Evolutionary conservation across 1,140 invertebrate species (phyloP).

Genomic region (Heliconius himera): DNA sequence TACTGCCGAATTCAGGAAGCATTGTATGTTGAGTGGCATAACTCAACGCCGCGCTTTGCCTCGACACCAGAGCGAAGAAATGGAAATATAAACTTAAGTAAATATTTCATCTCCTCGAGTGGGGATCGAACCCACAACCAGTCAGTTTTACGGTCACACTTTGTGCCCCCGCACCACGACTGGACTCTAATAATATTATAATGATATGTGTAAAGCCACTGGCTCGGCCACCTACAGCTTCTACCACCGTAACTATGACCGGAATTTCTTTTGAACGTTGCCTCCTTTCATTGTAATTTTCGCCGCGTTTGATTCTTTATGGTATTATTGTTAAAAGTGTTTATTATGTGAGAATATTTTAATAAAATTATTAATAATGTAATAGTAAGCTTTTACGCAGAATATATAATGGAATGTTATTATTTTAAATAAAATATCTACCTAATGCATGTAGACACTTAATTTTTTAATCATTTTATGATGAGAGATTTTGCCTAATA

Average conservation of each 20-base stretch:
- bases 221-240: constrained; percentile 14
- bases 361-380: constrained; percentile 10
- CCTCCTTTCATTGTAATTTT: constrained; percentile 12
- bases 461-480: not conserved
- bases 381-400: not conserved
- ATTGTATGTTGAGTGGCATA: too few species aligned
- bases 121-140: too few species aligned
- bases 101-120: too few species aligned
- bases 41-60: too few species aligned
- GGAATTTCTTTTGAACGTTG: constrained; percentile 22
- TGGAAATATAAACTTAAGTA: too few species aligned
- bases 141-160: too few species aligned
- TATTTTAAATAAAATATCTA: constrained; percentile 1
- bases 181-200: constrained; percentile 12
- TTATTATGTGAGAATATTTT: constrained; percentile 20
- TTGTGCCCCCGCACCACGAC: too few species aligned
- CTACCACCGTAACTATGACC: constrained; percentile 9
- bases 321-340: constrained; percentile 17
- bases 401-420: not conserved
- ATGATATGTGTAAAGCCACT: constrained; percentile 28
- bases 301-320: constrained; percentile 3
- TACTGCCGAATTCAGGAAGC: too few species aligned
- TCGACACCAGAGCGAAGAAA: too few species aligned
- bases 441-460: not conserved
- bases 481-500: not conserved